These are phyloP conservation scores for Mactromeris polynyma DNA, from an alignment of 2,888 invertebrate genomes.

Conservation along the genomic window DNA sequence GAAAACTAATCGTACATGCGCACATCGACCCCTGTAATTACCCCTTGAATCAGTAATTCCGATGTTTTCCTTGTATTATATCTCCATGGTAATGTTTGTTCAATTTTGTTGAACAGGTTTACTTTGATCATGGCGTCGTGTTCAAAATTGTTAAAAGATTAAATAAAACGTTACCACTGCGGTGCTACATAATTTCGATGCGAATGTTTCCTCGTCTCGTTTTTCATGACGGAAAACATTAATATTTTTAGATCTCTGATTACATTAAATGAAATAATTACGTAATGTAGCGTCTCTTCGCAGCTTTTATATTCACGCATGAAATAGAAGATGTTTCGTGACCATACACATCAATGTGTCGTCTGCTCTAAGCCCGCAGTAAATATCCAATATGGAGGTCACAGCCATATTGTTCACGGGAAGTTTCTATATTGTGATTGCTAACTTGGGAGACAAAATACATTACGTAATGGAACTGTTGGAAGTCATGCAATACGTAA, in stretches of 20 bases:
- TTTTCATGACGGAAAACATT: not conserved
- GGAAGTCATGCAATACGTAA: not conserved
- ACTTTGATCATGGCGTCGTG: conserved; percentile 10
- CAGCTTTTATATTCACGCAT: conserved; percentile 11
- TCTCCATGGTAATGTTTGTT: not conserved
- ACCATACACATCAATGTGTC: conserved; percentile 39
- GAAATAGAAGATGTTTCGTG: conserved; percentile 43
- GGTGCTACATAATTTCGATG: not conserved
- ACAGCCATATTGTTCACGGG: conserved; percentile 20
- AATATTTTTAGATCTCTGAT: conserved; percentile 13
- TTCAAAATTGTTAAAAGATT: conserved; percentile 13
- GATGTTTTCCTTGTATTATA: conserved; percentile 1
- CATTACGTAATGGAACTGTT: conserved; percentile 15
- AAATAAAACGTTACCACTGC: not conserved
- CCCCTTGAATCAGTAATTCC: not conserved
- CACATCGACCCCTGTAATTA: not conserved
- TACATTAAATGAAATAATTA: conserved; percentile 16
- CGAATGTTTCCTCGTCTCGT: not conserved
- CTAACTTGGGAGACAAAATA: conserved; percentile 20
- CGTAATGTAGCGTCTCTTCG: conserved; percentile 6
- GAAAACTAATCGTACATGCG: not conserved
- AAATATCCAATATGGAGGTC: conserved; percentile 21
- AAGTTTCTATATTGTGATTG: not conserved
- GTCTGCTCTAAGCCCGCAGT: conserved; percentile 12
- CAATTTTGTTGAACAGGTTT: not conserved